phyloP scores from a whole-genome alignment of 2,888 invertebrate genomes.

The Danaus chrysippus region DNA sequence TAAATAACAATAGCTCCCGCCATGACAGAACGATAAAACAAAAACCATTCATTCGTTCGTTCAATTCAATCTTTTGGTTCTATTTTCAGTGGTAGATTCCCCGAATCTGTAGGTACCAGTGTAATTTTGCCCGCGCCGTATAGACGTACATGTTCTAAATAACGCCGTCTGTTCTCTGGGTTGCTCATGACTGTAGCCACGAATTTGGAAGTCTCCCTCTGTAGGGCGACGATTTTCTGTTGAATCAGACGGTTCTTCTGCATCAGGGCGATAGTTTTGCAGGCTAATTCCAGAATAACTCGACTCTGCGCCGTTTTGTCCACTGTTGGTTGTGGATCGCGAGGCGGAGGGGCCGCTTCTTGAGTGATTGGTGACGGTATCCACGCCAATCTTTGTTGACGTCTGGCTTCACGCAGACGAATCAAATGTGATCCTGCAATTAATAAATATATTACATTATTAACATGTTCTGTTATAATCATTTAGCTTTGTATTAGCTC shows the following conservation, averaged over 20 bases:
- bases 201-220: constrained; percentile 81
- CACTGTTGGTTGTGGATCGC: constrained; percentile 37
- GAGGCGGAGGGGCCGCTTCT: constrained; percentile 37
- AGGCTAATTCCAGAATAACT: constrained; percentile 80
- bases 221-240: constrained; percentile 78
- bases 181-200: constrained; percentile 79
- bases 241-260: constrained; percentile 81
- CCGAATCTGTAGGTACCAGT: constrained; percentile 34
- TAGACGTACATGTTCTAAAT: constrained; percentile 50
- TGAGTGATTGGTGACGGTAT: constrained; percentile 39
- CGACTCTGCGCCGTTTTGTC: constrained; percentile 60
- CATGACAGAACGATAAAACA: constrained; percentile 13
- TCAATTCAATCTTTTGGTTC: constrained; percentile 41
- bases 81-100: constrained; percentile 44
- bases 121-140: constrained; percentile 40
- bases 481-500: background rate
- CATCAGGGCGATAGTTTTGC: constrained; percentile 81
- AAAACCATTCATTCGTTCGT: constrained; percentile 16
- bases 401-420: constrained; percentile 61
- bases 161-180: constrained; percentile 62
- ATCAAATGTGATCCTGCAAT: constrained; percentile 56
- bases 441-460: constrained; percentile 23
- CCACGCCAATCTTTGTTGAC: constrained; percentile 55
- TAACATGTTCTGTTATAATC: background rate
- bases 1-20: constrained; percentile 11